A percentile compares a stretch with the other conserved stretches of the same genome.
phyloP scores from a whole-genome alignment of 1,140 invertebrate species.

The Stenopsyche tienmushanensis region DNA sequence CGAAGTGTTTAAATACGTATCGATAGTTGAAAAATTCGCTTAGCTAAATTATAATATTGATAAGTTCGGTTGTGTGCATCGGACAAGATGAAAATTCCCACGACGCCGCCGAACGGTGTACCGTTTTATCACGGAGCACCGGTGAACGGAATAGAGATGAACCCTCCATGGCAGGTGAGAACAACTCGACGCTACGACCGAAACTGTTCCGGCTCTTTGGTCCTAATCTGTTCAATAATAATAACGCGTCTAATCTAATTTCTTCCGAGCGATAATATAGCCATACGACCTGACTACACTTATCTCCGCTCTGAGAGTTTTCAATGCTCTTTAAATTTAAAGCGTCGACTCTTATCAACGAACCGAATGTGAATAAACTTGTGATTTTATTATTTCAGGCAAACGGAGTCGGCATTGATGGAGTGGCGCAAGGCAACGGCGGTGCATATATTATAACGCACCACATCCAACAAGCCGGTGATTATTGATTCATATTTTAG shows the following conservation, averaged over 20 bases:
- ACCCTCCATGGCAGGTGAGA: slow-evolving; percentile 38
- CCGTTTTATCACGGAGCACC: slow-evolving; percentile 31
- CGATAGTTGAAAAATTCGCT: too few relatives aligned
- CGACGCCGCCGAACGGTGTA: slow-evolving; percentile 13
- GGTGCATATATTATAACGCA: slow-evolving; percentile 34
- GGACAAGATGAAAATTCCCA: slow-evolving; percentile 40
- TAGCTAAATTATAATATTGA: too few relatives aligned
- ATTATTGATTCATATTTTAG: slow-evolving; percentile 1
- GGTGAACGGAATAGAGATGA: slow-evolving; percentile 36
- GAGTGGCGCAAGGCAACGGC: slow-evolving; percentile 31
- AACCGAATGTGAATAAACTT: too few relatives aligned
- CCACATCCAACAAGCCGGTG: slow-evolving; percentile 30
- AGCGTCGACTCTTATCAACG: too few relatives aligned
- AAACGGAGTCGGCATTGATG: slow-evolving; percentile 33
- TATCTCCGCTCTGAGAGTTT: too few relatives aligned
- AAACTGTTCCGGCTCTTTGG: too few relatives aligned
- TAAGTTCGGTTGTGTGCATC: too few relatives aligned
- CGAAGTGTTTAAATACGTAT: too few relatives aligned
- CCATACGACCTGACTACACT: too few relatives aligned
- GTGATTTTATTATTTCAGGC: slow-evolving; percentile 21
- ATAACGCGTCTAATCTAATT: too few relatives aligned
- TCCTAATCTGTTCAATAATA: neutral
- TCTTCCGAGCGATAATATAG: too few relatives aligned
- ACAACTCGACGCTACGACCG: neutral
- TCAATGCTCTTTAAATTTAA: too few relatives aligned